Evolutionary conservation across 1,140 invertebrate species (phyloP).

Genomic region (Acromyrmex echinatior): DNA sequence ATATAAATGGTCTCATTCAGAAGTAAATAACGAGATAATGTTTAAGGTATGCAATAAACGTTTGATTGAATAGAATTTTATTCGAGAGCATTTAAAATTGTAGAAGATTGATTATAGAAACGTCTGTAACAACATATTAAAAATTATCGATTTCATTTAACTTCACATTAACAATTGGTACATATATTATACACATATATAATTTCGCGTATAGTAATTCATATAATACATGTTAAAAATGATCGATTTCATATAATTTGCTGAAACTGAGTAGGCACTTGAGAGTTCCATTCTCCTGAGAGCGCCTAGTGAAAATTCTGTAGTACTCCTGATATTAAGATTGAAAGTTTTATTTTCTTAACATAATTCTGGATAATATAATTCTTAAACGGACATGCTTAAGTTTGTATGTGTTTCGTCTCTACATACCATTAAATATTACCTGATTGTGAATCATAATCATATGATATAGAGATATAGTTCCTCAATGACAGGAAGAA

Average conservation of each 20-base stretch:
- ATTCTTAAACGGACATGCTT: conserved; percentile 10
- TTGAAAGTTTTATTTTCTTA: neutral
- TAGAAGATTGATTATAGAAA: conserved; percentile 33
- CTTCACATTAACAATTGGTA: conserved; percentile 24
- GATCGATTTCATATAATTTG: conserved; percentile 22
- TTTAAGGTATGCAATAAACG: conserved; percentile 1
- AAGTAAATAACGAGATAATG: conserved; percentile 35
- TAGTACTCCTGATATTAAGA: neutral
- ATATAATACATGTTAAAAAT: conserved; percentile 32
- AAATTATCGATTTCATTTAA: conserved; percentile 28
- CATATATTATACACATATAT: conserved; percentile 15
- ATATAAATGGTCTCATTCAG: neutral
- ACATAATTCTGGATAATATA: neutral
- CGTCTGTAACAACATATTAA: conserved; percentile 33
- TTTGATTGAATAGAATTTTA: conserved; percentile 32
- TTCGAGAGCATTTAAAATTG: conserved; percentile 14
- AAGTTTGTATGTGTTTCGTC: neutral
- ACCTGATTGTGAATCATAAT: conserved; percentile 3
- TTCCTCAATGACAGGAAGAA: conserved; percentile 1
- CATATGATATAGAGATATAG: neutral
- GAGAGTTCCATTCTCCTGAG: conserved; percentile 10
- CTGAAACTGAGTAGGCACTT: conserved; percentile 30
- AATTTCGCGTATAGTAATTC: conserved; percentile 2
- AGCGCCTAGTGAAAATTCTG: conserved; percentile 7
- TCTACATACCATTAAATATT: neutral